phyloP scores from a whole-genome alignment of 1,140 invertebrate genomes.

The Zaprionus kolodkinae region DNA sequence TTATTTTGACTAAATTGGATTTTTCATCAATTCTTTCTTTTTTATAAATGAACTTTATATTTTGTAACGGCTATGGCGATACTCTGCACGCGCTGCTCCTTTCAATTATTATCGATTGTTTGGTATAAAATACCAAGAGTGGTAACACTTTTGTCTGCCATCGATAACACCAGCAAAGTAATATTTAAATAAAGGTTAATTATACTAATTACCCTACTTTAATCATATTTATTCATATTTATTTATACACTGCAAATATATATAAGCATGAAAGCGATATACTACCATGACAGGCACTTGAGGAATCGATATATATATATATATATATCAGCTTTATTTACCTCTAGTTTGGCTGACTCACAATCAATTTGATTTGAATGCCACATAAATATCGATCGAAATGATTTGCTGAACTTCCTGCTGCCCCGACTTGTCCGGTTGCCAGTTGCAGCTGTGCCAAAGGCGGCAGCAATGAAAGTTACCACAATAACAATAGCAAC shows the following conservation, averaged over 20 bases:
- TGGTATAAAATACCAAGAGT: too few species aligned
- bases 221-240: too few species aligned
- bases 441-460: conserved; percentile 19
- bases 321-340: background rate
- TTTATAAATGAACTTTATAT: background rate
- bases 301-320: background rate
- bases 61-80: background rate
- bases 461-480: conserved; percentile 56
- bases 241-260: too few species aligned
- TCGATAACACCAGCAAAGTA: too few species aligned
- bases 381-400: conserved; percentile 23
- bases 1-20: conserved; percentile 1
- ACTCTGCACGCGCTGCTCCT: background rate
- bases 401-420: conserved; percentile 25
- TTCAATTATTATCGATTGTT: too few species aligned
- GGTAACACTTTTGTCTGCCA: too few species aligned
- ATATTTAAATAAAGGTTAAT: too few species aligned
- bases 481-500: conserved; percentile 3
- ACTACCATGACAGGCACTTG: too few species aligned
- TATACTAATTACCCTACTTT: too few species aligned
- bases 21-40: background rate
- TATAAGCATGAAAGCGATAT: background rate
- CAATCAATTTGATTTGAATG: conserved; percentile 16
- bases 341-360: background rate
- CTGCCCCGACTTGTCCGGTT: conserved; percentile 7